These are phyloP conservation scores for Sitodiplosis mosellana DNA, from an alignment of 1,140 invertebrate species.

Conservation along the genomic window DNA sequence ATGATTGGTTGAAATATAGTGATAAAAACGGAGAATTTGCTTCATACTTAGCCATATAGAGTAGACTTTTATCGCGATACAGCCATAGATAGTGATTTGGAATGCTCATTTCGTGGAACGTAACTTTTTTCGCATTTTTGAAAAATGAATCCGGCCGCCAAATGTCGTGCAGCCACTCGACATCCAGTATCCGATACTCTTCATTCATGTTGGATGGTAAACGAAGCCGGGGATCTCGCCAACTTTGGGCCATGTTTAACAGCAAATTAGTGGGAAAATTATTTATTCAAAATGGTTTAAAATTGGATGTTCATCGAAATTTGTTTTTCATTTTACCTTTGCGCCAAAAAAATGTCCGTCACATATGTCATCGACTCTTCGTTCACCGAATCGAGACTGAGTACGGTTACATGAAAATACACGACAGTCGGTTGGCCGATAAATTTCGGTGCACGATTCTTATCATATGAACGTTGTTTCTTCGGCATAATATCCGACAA, in stretches of 20 bases:
- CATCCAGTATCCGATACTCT: conserved; percentile 74
- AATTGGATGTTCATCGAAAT: too few relatives aligned
- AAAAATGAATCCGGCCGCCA: conserved; percentile 87
- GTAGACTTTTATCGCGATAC: conserved; percentile 73
- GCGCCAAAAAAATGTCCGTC: conserved; percentile 73
- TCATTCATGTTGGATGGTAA: conserved; percentile 83
- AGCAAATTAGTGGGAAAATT: too few relatives aligned
- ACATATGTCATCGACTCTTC: conserved; percentile 90
- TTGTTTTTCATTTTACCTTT: too few relatives aligned
- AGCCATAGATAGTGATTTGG: conserved; percentile 85
- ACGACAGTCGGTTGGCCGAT: conserved; percentile 69
- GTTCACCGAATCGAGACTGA: conserved; percentile 74
- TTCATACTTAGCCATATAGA: conserved; percentile 82
- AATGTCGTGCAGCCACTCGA: conserved; percentile 75
- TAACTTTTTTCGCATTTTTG: conserved; percentile 84
- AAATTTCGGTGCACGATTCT: conserved; percentile 71
- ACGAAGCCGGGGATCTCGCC: conserved; percentile 68
- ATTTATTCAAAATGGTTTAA: too few relatives aligned
- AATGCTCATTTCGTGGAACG: conserved; percentile 86
- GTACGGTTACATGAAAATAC: conserved; percentile 65
- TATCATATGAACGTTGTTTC: conserved; percentile 72
- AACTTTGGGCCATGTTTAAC: too few relatives aligned
- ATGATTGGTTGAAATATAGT: neutral
- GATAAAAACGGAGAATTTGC: neutral
- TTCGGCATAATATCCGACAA: conserved; percentile 64